These are phyloP conservation scores for Octodonta nipae DNA, from an alignment of 2,888 invertebrate genomes.

Conservation along the genomic window DNA sequence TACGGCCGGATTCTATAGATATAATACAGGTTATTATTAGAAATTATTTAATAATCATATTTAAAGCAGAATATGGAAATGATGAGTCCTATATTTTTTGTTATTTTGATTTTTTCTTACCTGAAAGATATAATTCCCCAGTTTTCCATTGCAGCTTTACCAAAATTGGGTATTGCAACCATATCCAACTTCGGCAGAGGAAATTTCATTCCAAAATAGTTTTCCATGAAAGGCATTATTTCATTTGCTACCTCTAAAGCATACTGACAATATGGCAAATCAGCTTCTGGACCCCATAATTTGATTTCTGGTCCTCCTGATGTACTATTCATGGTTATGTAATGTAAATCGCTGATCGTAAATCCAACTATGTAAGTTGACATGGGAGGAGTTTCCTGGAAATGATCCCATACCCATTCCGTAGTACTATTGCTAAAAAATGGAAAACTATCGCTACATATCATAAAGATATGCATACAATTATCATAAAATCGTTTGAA, in stretches of 20 bases:
- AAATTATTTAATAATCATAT: too few species aligned
- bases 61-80: too few species aligned
- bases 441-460: too few species aligned
- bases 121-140: slow-evolving; percentile 47
- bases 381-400: slow-evolving; percentile 52
- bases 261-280: slow-evolving; percentile 31
- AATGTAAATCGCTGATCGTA: slow-evolving; percentile 29
- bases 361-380: slow-evolving; percentile 63
- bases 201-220: slow-evolving; percentile 41
- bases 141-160: slow-evolving; percentile 43
- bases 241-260: slow-evolving; percentile 40
- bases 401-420: slow-evolving; percentile 49
- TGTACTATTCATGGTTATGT: slow-evolving; percentile 17
- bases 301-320: slow-evolving; percentile 28
- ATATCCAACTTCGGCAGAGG: slow-evolving; percentile 44
- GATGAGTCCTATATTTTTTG: neutral
- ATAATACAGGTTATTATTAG: too few species aligned
- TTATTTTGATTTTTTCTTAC: slow-evolving; percentile 17
- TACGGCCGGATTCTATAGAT: too few species aligned
- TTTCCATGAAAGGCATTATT: slow-evolving; percentile 39
- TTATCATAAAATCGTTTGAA: too few species aligned
- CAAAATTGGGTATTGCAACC: slow-evolving; percentile 46
- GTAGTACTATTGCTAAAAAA: slow-evolving; percentile 33
- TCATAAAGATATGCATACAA: too few species aligned
- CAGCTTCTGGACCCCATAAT: slow-evolving; percentile 35